Conservation (phyloP, 2,888 invertebrate species). For the Eupithecia pulchellata region DNA sequence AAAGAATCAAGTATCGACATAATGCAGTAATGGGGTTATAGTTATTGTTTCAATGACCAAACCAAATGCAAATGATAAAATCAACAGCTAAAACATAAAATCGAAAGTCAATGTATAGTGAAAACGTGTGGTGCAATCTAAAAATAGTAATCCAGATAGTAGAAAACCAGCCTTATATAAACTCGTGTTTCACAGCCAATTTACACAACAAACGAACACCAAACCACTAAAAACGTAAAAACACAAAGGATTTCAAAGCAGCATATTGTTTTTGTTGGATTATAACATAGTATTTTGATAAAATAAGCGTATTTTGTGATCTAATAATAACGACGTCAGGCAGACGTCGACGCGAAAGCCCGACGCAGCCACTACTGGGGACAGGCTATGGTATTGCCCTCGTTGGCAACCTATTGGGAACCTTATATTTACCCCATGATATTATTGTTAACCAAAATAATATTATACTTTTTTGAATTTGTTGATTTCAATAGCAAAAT, state of each 20-base stretch:
- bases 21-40: slow-evolving; percentile 68
- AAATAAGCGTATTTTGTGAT: slow-evolving; percentile 57
- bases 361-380: slow-evolving; percentile 74
- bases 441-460: not conserved
- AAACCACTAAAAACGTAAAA: slow-evolving; percentile 48
- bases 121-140: slow-evolving; percentile 57
- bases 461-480: not conserved
- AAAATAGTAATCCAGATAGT: slow-evolving; percentile 62
- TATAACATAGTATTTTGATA: slow-evolving; percentile 62
- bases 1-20: slow-evolving; percentile 60
- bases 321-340: slow-evolving; percentile 59
- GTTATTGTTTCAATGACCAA: slow-evolving; percentile 18
- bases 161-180: slow-evolving; percentile 65
- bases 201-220: slow-evolving; percentile 48
- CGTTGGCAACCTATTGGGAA: slow-evolving; percentile 56
- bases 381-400: slow-evolving; percentile 62
- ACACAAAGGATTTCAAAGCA: slow-evolving; percentile 48
- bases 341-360: slow-evolving; percentile 73
- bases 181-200: slow-evolving; percentile 51
- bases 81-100: slow-evolving; percentile 30
- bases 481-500: not conserved
- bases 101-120: slow-evolving; percentile 50
- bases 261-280: slow-evolving; percentile 58
- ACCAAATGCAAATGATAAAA: slow-evolving; percentile 1
- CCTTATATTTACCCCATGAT: not conserved